phyloP scores from a whole-genome alignment of 2,113 vertebrate genomes.

The Kobus ellipsiprymnus region DNA sequence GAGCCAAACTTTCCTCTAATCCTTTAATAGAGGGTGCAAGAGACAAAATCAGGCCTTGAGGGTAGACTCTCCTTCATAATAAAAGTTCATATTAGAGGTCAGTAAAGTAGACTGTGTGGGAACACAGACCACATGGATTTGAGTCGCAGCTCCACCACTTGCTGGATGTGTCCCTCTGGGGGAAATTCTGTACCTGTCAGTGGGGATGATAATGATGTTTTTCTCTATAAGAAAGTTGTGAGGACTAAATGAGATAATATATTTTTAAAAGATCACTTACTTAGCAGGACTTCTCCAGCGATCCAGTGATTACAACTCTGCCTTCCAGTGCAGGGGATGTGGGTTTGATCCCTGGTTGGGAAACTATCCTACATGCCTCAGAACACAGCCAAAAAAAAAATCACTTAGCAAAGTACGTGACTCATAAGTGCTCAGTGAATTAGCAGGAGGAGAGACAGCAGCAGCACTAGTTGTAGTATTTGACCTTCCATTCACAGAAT shows the following conservation, averaged over 20 bases:
- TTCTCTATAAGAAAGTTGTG: not conserved
- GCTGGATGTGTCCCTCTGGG: not conserved
- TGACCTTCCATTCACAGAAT: not conserved
- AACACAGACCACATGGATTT: slow-evolving; percentile 9
- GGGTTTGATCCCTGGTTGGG: not conserved
- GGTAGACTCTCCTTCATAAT: not conserved
- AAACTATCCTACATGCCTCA: not conserved
- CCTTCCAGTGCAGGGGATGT: not conserved
- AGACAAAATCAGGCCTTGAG: not conserved
- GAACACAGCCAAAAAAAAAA: not conserved
- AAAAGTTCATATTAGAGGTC: not conserved
- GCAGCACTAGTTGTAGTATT: not conserved
- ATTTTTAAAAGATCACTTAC: not conserved
- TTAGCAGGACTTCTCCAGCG: not conserved
- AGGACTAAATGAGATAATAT: not conserved
- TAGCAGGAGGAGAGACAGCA: not conserved
- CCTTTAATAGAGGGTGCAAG: slow-evolving; percentile 7
- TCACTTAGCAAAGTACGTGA: slow-evolving; percentile 17
- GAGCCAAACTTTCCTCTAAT: slow-evolving; percentile 18
- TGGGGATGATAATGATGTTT: not conserved
- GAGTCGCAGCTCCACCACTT: not conserved
- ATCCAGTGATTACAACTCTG: not conserved
- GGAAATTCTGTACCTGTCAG: not conserved
- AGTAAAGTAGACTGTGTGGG: not conserved
- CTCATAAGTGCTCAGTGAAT: slow-evolving; percentile 17